These are phyloP conservation scores for Bradysia coprophila DNA, from an alignment of 1,140 invertebrate species.

Conservation along the genomic window DNA sequence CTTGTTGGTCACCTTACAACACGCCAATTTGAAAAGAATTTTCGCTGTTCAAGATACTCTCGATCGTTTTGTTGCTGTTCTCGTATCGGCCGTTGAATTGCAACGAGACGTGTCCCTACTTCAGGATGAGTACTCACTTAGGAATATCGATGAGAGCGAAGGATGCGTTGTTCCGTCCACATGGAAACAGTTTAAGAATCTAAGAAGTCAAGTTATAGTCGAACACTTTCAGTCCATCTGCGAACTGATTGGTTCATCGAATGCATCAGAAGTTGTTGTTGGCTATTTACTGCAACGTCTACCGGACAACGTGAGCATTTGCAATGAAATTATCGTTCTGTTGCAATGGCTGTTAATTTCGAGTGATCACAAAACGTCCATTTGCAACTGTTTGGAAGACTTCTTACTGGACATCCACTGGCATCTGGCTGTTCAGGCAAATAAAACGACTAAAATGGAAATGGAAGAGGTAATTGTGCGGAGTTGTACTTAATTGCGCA, in stretches of 20 bases:
- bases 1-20: constrained; percentile 9
- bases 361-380: constrained; percentile 10
- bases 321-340: constrained; percentile 14
- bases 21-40: neutral
- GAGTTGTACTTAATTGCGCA: no score
- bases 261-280: constrained; percentile 10
- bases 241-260: constrained; percentile 9
- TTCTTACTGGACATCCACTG: constrained; percentile 9
- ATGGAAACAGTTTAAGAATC: constrained; percentile 19
- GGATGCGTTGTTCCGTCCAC: constrained; percentile 3
- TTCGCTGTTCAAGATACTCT: neutral
- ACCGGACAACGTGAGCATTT: constrained; percentile 8
- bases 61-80: constrained; percentile 12
- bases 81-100: constrained; percentile 13
- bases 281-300: constrained; percentile 14
- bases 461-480: constrained; percentile 8
- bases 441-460: constrained; percentile 12
- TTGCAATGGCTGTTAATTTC: constrained; percentile 4
- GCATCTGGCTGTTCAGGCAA: constrained; percentile 14
- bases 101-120: constrained; percentile 10
- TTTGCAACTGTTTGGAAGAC: neutral
- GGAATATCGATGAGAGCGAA: constrained; percentile 6
- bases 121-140: constrained; percentile 15
- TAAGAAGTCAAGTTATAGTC: constrained; percentile 9
- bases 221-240: constrained; percentile 12